Evolutionary conservation across 1,140 invertebrate genomes (phyloP).

Genomic region (Diuraphis noxia): DNA sequence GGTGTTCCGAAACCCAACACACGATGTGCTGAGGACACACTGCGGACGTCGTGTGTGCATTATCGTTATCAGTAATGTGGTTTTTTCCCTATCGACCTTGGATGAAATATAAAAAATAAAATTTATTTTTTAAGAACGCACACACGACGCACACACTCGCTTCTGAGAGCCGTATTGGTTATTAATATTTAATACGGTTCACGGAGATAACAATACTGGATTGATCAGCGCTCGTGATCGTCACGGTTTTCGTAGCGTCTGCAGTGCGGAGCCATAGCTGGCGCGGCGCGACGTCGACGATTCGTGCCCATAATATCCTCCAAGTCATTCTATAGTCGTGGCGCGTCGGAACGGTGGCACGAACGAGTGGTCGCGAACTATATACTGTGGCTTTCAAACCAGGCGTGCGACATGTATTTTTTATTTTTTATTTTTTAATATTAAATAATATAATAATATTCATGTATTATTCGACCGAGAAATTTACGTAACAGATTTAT

Average conservation of each 20-base stretch:
- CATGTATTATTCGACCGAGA: no score
- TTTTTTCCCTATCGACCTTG: slow-evolving; percentile 35
- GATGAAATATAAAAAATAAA: background rate
- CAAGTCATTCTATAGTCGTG: background rate
- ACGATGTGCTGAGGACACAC: slow-evolving; percentile 23
- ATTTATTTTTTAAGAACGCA: background rate
- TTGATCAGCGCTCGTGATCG: background rate
- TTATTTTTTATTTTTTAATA: no score
- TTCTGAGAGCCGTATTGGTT: background rate
- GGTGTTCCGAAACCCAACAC: background rate
- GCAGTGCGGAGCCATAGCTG: background rate
- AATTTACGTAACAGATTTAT: background rate
- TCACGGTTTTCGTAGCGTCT: background rate
- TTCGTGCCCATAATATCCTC: background rate
- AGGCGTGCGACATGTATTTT: background rate
- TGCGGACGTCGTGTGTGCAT: slow-evolving; percentile 21
- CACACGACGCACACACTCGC: background rate
- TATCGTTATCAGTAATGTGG: slow-evolving; percentile 42
- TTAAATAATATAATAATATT: no score
- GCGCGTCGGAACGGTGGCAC: background rate
- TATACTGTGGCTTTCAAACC: background rate
- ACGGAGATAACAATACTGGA: background rate
- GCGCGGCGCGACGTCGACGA: background rate
- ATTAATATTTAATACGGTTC: background rate
- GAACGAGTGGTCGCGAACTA: background rate